phyloP scores from a whole-genome alignment of 2,888 invertebrate genomes.

The Euzetes globulus region DNA sequence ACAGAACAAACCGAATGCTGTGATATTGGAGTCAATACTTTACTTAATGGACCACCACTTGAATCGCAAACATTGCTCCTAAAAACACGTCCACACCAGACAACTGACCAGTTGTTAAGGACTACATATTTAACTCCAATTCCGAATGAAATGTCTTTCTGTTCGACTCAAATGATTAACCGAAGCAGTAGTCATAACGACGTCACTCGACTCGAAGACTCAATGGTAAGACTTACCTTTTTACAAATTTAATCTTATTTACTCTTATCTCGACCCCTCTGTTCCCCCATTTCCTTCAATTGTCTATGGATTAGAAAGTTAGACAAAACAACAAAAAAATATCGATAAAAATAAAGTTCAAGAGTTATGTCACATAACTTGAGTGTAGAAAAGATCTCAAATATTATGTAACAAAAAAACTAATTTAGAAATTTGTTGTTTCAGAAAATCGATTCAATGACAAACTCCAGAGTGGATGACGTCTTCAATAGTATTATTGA shows the following conservation, averaged over 20 bases:
- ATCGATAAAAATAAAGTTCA: too few relatives aligned
- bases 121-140: neutral
- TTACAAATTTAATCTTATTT: too few relatives aligned
- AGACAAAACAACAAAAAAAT: too few relatives aligned
- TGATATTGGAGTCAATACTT: neutral
- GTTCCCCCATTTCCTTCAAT: too few relatives aligned
- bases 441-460: neutral
- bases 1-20: neutral
- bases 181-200: slow-evolving; percentile 10
- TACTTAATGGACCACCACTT: slow-evolving; percentile 15
- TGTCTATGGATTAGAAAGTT: too few relatives aligned
- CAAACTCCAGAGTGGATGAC: neutral
- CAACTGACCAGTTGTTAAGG: neutral
- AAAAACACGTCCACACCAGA: neutral
- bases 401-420: too few relatives aligned
- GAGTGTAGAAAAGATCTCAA: too few relatives aligned
- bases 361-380: too few relatives aligned
- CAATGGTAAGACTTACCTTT: neutral
- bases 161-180: neutral
- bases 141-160: neutral
- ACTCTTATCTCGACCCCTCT: too few relatives aligned
- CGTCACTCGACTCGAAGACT: neutral
- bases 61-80: neutral
- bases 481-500: neutral
- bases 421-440: too few relatives aligned